These are phyloP conservation scores for Thalassarche chlororhynchos DNA, from an alignment of 2,113 vertebrate species.

Conservation along the genomic window DNA sequence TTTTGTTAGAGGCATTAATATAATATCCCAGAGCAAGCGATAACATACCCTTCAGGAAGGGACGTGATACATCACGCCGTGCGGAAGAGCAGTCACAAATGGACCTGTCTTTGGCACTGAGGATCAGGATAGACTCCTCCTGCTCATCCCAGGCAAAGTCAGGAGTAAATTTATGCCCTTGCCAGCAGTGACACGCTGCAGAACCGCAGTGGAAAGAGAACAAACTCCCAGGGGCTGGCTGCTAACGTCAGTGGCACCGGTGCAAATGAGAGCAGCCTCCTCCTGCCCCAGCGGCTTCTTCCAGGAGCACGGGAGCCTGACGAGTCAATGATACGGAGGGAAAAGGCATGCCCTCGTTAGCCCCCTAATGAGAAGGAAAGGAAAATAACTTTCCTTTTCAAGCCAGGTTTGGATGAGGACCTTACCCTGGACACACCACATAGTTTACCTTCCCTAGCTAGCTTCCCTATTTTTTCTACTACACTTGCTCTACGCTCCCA, in stretches of 20 bases:
- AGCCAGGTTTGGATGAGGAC: background rate
- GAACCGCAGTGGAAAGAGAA: background rate
- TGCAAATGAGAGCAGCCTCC: background rate
- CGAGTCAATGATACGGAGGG: rapidly evolving
- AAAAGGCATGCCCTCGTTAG: background rate
- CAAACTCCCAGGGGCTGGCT: background rate
- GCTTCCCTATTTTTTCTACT: background rate
- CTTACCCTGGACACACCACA: background rate
- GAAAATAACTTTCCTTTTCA: background rate
- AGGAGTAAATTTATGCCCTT: background rate
- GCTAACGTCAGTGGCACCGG: background rate
- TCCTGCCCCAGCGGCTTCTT: background rate
- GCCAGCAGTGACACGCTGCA: background rate
- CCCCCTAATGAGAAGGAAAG: background rate
- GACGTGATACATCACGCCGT: rapidly evolving
- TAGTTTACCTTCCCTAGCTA: background rate
- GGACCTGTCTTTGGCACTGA: background rate
- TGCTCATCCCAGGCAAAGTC: background rate
- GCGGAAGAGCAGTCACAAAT: rapidly evolving
- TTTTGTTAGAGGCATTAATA: background rate
- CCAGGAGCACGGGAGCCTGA: background rate
- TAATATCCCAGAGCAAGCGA: background rate
- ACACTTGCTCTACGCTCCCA: background rate
- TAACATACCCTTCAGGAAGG: background rate
- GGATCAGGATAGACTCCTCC: background rate